Base-by-base conservation (phyloP, 2,888 invertebrate genomes). In the Tupiocoris notatus region DNA sequence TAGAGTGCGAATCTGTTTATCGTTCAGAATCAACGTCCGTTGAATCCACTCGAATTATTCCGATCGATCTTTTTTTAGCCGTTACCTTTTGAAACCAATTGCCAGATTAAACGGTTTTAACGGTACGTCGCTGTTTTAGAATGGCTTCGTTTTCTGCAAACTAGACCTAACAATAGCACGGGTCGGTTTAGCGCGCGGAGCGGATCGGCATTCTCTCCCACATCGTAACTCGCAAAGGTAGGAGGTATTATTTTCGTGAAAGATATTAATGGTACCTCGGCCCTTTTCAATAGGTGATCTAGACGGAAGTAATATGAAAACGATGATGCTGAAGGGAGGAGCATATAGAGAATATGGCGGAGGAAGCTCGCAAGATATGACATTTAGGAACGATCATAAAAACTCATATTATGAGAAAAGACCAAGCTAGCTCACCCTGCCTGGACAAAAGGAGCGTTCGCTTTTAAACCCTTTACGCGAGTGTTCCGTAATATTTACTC, bases 401-500 rank as follows among this genome's bases (percentile, higher is more conserved):
- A 67, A 67, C 57, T 57, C 67, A 54, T 67, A 54, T 18, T 56
- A 66, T 66, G 57, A 67, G 39, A 39, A 12, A 66, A 54, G 65
- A 39, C 21, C n/a, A n/a, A 12, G 39, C 39, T 39, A 39, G 39
- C 6, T 25, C 65, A 16, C 24, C 2, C 18, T 18, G 23, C 70
- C 58, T 54, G 70, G 58, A 70, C 70, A 70, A 70, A 68, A 58
- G 70, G 1, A 59, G 23, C 17, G 70, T 59, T 22, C 25, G 23
- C 70, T 59, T 70, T 59, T 23, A 59, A 70, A 70, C 70, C 70
- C 70, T 70, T 66, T 70, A 59, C 57, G 70, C 61, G 70, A 70
- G 22, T 24, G 70, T 70, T 59, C 70, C 59, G 58, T 70, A 70
- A 70, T 70, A 70, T 70, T 70, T 70, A 70, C 70, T 70, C 54